Evolutionary conservation across 2,113 vertebrate species (phyloP).

Genomic region (Heterochromis multidens): DNA sequence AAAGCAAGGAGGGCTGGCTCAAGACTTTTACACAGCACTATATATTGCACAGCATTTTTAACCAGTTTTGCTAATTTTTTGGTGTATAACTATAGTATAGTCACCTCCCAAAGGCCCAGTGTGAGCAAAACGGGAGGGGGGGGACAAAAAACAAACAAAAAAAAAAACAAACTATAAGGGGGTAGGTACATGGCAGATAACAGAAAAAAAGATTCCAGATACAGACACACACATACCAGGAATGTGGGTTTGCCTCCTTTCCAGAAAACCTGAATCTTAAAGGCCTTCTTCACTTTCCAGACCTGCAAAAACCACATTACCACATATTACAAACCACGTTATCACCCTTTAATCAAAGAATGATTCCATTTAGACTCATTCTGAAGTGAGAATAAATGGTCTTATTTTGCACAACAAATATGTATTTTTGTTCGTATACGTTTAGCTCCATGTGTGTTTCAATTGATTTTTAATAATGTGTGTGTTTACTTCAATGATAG

Average conservation of each 20-base stretch:
- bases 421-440: background rate
- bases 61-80: background rate
- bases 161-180: no score
- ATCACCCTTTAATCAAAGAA: background rate
- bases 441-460: background rate
- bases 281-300: slow-evolving; percentile 98
- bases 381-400: background rate
- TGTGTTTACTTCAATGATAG: slow-evolving; percentile 87
- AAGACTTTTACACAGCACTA: background rate
- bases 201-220: background rate
- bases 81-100: background rate
- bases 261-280: slow-evolving; percentile 91
- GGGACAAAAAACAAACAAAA: no score
- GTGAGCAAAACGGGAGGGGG: no score
- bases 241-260: slow-evolving; percentile 81
- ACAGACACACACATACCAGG: slow-evolving; percentile 72
- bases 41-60: background rate
- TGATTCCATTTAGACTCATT: no score
- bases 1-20: background rate
- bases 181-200: background rate
- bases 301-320: slow-evolving; percentile 72
- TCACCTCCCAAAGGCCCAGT: background rate
- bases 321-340: background rate
- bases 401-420: background rate
- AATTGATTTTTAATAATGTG: background rate